These are phyloP conservation scores for Holcopasites calliopsidis DNA, from an alignment of 1,140 invertebrate species.

Conservation along the genomic window DNA sequence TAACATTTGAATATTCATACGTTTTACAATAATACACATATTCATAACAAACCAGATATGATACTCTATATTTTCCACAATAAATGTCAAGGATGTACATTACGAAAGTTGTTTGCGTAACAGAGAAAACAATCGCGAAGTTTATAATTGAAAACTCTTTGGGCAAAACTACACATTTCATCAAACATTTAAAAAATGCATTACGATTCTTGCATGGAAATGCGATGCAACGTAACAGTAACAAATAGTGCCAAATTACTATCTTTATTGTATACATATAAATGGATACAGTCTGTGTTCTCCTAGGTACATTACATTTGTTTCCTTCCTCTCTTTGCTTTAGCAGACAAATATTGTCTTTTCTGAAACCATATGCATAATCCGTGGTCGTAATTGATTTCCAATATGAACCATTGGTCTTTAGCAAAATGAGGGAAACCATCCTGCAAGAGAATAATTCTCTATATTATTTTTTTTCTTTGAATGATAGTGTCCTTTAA, in stretches of 20 bases:
- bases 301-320: neutral
- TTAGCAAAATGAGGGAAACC: no score
- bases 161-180: no score
- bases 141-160: constrained; percentile 32
- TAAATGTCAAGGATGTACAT: constrained; percentile 13
- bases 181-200: neutral
- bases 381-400: neutral
- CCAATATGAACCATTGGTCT: neutral
- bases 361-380: neutral
- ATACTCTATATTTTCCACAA: neutral
- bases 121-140: constrained; percentile 15
- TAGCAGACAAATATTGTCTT: neutral
- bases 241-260: neutral
- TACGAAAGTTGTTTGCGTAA: neutral
- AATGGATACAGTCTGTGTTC: neutral
- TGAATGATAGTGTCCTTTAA: no score
- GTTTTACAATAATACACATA: neutral
- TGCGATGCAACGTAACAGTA: neutral
- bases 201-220: neutral
- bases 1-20: neutral
- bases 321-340: neutral
- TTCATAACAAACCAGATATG: neutral
- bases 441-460: no score
- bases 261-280: no score
- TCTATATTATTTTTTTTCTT: no score